Conservation (phyloP, 2,797 vertebrate genomes). For the Amazonetta brasiliensis region DNA sequence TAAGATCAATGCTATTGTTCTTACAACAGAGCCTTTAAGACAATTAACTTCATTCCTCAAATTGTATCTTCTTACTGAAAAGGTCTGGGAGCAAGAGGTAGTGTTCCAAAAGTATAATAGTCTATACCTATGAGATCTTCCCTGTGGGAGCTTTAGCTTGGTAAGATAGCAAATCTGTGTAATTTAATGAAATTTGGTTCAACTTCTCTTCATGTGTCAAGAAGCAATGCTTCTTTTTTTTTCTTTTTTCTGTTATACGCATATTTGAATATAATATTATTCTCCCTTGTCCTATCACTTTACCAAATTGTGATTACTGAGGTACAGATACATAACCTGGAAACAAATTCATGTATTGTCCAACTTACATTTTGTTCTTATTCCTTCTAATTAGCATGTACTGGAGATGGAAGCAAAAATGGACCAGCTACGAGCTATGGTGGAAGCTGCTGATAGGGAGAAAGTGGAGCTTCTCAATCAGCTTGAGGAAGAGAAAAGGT, state of each 20-base stretch:
- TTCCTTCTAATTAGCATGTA: constrained; percentile 79
- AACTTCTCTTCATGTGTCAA: neutral
- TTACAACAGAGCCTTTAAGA: neutral
- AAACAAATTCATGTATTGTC: neutral
- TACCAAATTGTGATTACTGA: neutral
- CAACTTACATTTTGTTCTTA: neutral
- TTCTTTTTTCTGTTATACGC: neutral
- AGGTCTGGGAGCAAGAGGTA: neutral
- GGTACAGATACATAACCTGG: neutral
- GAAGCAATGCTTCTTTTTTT: neutral
- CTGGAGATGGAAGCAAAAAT: constrained; percentile 96
- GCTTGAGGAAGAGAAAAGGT: constrained; percentile 98
- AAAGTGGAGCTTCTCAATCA: constrained; percentile 98
- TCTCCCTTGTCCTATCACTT: neutral
- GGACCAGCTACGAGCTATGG: constrained; percentile 95
- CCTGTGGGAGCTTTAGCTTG: neutral
- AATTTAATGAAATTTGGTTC: neutral
- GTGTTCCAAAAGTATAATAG: neutral
- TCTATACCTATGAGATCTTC: neutral
- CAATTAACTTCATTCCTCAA: neutral
- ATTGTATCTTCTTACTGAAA: neutral
- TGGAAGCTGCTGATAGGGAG: constrained; percentile 96
- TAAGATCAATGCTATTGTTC: constrained; percentile 40
- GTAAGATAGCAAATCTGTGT: neutral
- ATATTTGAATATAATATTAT: neutral